Evolutionary conservation across 1,140 invertebrate genomes (phyloP), one percentile per base, ranked within the genome.

Genomic region (Lasioglossum albipes): DNA sequence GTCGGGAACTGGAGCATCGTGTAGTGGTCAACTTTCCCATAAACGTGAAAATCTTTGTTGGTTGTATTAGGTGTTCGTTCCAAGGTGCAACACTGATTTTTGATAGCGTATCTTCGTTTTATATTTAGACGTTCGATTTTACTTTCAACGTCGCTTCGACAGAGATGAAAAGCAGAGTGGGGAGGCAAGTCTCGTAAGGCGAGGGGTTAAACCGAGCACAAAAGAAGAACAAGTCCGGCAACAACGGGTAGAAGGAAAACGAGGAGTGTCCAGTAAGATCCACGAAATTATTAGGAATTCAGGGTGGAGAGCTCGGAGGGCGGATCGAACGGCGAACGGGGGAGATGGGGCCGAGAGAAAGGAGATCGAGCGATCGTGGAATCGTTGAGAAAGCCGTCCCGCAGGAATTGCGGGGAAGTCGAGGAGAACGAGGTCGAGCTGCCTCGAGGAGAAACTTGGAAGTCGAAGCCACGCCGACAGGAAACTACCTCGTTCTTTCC

Each of bases 301-400:
- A 59, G 57, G 52, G 52, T 54, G 52, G 52, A 54, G 52, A 6
- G 52, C 52, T 6, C 0, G 52, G 5, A 54, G 52, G 52, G 52
- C 6, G 52, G 52, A 59, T n/a, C 20, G 62, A 69, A 70, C 18
- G 20, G 12, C 2, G 59, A 4, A 22, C 18, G n/a, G 69, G 36
- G 27, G 31, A 7, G 7, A 27, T 0, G 7, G 42, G 36, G n/a
- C 18, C 36, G 64, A 31, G n/a, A 69, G 18, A 41, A 59, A 71
- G 54, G 45, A 41, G 52, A 52, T 27, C 62, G 52, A 45, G 64
- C 36, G 42, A 69, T 68, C 57, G 66, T 22, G 68, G 20, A 74
- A 59, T 78, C 75, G 82, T 67, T 49, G 57, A 64, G 54, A 70
- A 70, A 62, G 52, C 59, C 66, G 52, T 57, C 20, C 31, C 45